These are phyloP conservation scores for Pristiophorus japonicus DNA, from an alignment of 2,113 vertebrate genomes.

Conservation along the genomic window DNA sequence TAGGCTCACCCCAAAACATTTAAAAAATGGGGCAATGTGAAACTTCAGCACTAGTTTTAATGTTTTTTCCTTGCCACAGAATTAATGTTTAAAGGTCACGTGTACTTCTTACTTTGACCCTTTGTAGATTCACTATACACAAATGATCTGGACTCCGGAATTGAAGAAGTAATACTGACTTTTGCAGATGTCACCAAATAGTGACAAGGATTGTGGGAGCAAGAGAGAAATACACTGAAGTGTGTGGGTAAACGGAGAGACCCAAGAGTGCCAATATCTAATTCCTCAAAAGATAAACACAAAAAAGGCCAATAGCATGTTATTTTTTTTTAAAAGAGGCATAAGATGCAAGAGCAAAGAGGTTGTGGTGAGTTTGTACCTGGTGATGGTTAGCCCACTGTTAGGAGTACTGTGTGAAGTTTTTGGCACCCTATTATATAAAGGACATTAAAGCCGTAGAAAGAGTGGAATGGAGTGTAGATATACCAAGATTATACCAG, in stretches of 20 bases:
- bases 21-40: neutral
- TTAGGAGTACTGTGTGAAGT: neutral
- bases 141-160: neutral
- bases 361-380: no score
- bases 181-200: neutral
- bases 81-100: neutral
- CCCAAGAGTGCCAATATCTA: neutral
- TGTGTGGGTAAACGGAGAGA: neutral
- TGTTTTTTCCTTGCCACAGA: neutral
- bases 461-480: no score
- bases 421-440: neutral
- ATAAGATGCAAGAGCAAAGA: no score
- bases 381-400: no score
- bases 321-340: no score
- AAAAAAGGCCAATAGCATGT: no score
- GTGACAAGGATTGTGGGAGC: neutral
- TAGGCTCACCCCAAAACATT: neutral
- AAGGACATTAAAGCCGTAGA: neutral
- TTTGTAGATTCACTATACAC: neutral
- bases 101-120: neutral
- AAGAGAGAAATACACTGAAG: neutral
- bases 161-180: neutral
- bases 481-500: no score
- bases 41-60: neutral
- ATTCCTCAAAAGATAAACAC: neutral